Evolutionary conservation across 2,888 invertebrate species (phyloP).

Genomic region (Ephialtes manifestator): DNA sequence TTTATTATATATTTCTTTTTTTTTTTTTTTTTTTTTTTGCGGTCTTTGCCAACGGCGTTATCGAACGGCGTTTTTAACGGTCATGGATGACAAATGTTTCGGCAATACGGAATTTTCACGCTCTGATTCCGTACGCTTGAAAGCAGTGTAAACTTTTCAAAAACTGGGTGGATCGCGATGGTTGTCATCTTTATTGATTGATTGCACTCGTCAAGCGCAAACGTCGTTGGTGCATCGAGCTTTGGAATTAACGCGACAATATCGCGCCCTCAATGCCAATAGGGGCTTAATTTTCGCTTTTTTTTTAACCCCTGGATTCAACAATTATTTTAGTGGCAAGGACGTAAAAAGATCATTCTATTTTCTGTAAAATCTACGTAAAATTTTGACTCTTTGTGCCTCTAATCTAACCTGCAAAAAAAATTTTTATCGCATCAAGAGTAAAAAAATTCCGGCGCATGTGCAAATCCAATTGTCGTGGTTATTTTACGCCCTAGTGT

Average conservation of each 20-base stretch:
- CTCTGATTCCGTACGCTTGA: constrained; percentile 31
- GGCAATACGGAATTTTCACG: constrained; percentile 12
- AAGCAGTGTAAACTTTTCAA: constrained; percentile 65
- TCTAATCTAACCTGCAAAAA: no score
- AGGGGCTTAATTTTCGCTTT: not conserved
- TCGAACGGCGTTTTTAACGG: constrained; percentile 8
- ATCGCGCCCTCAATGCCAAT: constrained; percentile 21
- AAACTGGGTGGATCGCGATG: constrained; percentile 52
- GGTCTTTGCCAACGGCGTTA: constrained; percentile 27
- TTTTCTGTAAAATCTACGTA: no score
- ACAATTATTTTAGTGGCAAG: no score
- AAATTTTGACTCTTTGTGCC: no score
- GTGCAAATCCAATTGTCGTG: no score
- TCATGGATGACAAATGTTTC: constrained; percentile 44
- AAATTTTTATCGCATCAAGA: no score
- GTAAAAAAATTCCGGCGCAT: no score
- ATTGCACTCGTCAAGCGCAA: constrained; percentile 10
- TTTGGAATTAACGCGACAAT: constrained; percentile 28
- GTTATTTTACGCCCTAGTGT: no score
- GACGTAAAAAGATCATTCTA: no score
- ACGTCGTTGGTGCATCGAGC: constrained; percentile 30
- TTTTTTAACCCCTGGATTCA: not conserved
- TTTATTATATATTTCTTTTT: not conserved
- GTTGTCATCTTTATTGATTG: constrained; percentile 29
- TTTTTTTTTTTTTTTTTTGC: no score